Evolutionary conservation across 2,888 invertebrate genomes (phyloP), one percentile per base, ranked within the genome.

Genomic region (Phyllotreta striolata): DNA sequence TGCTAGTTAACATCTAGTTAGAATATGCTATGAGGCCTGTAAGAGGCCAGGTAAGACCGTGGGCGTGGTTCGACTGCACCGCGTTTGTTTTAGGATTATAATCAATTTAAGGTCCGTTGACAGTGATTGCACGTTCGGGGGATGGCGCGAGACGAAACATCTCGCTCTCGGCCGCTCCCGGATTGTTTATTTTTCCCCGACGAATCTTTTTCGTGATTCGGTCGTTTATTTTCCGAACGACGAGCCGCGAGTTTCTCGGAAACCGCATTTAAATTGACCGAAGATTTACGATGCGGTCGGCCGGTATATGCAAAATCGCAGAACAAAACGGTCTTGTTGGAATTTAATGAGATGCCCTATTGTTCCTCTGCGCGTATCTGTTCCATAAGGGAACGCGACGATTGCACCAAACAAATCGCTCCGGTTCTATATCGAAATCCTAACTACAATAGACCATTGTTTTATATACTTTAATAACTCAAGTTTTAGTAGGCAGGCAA

Each of bases 341-440:
- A 24, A 73, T 69, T 74, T 74, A 73, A 74, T 74, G 72, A 74
- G 72, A 73, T 71, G 70, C 72, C 63, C 72, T 69, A 74, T 74
- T 74, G 73, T 73, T 73, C 69, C 63, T 61, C 57, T 60, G n/a
- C 34, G 6, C n/a, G 10, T 34, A 3, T 49, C 8, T 46, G 7
- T 9, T 14, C 39, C 38, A 39, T 38, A 38, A 52, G 13, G 52
- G 52, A 52, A 39, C 52, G 52, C 12, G 52, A 52, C 37, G 13
- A 52, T 38, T 52, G 52, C 52, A 52, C 52, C 52, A 52, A n/a
- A 39, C 39, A 52, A 52, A 10, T 52, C 52, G 38, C 24, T 24
- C 52, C 6, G 7, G 52, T 38, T n/a, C 39, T 52, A 52, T 52
- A 52, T 38, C 34, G 35, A 9, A n/a, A 14, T 38, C 13, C 38